Base-by-base conservation (phyloP, 1,140 invertebrate species). In the Polypedilum vanderplanki region DNA sequence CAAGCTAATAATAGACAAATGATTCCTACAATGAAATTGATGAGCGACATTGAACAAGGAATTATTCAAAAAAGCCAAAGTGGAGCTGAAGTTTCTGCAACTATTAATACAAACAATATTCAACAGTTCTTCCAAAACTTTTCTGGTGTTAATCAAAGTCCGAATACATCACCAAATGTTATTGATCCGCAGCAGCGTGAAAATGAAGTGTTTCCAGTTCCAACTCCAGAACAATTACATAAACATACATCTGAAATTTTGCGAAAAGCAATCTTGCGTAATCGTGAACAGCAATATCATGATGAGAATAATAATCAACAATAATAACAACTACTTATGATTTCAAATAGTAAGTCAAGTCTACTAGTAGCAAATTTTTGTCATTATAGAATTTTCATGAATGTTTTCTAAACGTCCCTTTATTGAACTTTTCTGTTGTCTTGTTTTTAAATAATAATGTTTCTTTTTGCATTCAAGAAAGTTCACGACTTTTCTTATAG, bases 281-380 rank as follows among this genome's bases (percentile, higher is more conserved):
- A 57, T 4, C 12, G n/a, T 46, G 15, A 46, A n/a, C 7, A 57
- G 46, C 46, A 57, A 57, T 57, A 57, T 57, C 46, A 57, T 57
- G 46, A 57, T 57, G 46, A 57, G 46, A 57, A 57, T 57, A 57
- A 57, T n/a, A n/a, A 57, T 57, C 46, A 12, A 57, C 12, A 57
- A n/a, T 57, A 57, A 57, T 12, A 57, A n/a, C 1, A 33, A 33
- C 24, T 33, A 33, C 24, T 33, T 33, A 33, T 33, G 24, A 33
- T 33, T 33, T 33, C 24, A 33, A 33, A 33, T 33, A 33, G 2
- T 33, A 33, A 33, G 24, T 33, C 24, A 33, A 33, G 24, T 33
- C 24, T 33, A 33, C 24, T 33, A 33, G 24, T 33, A 33, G 24
- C 24, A 1, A n/a, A 33, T 33, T 33, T 33, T 5, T 33, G 24